Evolutionary conservation across 2,113 vertebrate species (phyloP).

Genomic region (Actinemys pallida): DNA sequence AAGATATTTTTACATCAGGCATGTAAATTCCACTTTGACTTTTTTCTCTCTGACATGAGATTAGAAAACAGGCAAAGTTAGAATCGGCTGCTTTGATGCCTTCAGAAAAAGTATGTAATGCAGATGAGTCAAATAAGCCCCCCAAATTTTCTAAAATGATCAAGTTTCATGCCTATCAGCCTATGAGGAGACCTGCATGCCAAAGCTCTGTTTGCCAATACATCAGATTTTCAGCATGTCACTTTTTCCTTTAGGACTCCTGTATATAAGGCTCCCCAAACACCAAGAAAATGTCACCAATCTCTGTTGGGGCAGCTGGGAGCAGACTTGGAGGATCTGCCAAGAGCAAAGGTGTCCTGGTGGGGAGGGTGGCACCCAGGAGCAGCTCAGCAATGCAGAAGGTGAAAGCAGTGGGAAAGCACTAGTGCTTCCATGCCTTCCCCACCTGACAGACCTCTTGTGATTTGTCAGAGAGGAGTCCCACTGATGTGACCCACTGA

Average conservation of each 20-base stretch:
- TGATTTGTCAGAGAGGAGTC: background rate
- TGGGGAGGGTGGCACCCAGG: background rate
- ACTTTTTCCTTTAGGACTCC: background rate
- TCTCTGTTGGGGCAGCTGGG: background rate
- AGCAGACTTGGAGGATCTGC: background rate
- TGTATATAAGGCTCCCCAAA: rapidly evolving
- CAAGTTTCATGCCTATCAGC: background rate
- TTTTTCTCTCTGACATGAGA: constrained; percentile 29
- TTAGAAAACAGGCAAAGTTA: constrained; percentile 10
- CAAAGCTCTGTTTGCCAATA: background rate
- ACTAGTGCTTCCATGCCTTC: background rate
- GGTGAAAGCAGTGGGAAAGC: background rate
- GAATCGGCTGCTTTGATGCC: background rate
- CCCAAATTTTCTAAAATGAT: background rate
- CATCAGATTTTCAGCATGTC: background rate
- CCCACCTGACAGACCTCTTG: background rate
- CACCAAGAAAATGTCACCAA: rapidly evolving
- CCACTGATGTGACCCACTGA: background rate
- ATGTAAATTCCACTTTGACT: constrained; percentile 44
- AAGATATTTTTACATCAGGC: constrained; percentile 59
- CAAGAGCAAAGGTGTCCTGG: background rate
- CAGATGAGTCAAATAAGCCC: background rate
- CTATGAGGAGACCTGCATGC: background rate
- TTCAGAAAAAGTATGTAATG: background rate
- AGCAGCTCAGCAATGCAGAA: background rate